Evolutionary conservation across 2,888 invertebrate species (phyloP), one percentile per base, ranked within the genome.

Genomic region (Trichogramma dendrolimi): DNA sequence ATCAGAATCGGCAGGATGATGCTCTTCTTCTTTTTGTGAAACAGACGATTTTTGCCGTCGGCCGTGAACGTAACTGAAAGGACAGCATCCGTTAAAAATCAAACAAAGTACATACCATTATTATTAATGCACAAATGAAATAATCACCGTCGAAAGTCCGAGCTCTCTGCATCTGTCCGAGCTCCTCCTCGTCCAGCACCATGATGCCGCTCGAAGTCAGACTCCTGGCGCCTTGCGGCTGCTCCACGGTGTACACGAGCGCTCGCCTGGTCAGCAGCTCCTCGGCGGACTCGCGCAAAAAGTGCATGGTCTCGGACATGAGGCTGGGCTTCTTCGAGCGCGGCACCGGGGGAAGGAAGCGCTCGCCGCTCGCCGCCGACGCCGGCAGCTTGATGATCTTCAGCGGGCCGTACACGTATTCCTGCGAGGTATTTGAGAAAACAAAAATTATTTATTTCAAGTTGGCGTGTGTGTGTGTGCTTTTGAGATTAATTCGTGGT

Each of bases 11-110:
- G 79, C 14, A 80, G 63, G 68, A 92, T 90, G 74, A 92, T 86
- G 49, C 91, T 83, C 77, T 92, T 92, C 83, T 92, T 92, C 71
- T 92, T 81, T 79, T 91, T 89, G 69, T 71, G 68, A 39, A 27
- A 27, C 27, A 27, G 27, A 27, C 27, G 27, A 27, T 27, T 27
- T 27, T 27, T 27, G 27, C 27, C 27, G 27, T 27, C 27, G 27
- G 27, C 27, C 27, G 27, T 27, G 27, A 27, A 27, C 27, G 27
- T 27, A 1, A 27, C 27, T 27, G 2, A 27, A 27, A 27, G 27
- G 0, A 27, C 27, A 27, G 27, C 2, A 27, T 27, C 27, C 3
- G 3, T 27, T 27, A 27, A 27, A 27, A 27, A 27, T 27, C 27
- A 27, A 27, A 2, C 2, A 27, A 27, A 27, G 27, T 14, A 14